Evolutionary conservation across 2,888 invertebrate species (phyloP).

Genomic region (Octonoba sinensis): DNA sequence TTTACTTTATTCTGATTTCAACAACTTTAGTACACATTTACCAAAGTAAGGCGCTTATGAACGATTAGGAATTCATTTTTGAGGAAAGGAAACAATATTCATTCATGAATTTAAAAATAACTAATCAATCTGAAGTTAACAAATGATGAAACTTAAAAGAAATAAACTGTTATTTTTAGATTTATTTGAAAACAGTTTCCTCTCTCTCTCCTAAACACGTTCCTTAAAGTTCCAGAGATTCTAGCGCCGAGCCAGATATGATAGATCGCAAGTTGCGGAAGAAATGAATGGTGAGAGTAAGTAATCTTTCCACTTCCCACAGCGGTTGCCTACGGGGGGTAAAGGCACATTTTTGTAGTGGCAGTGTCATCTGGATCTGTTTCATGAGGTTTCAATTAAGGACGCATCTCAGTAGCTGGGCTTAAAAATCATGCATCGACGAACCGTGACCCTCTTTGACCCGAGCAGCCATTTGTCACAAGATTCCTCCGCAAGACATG

Average conservation of each 20-base stretch:
- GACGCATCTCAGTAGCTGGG: conserved; percentile 47
- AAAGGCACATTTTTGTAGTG: conserved; percentile 16
- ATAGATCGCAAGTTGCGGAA: conserved; percentile 4
- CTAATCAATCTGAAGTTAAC: no score
- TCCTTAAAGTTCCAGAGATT: no score
- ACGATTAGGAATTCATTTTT: no score
- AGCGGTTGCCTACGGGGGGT: conserved; percentile 24
- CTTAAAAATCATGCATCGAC: conserved; percentile 42
- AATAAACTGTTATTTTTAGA: no score
- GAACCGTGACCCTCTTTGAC: conserved; percentile 57
- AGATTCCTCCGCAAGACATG: conserved; percentile 42
- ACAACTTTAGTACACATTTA: no score
- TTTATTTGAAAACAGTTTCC: no score
- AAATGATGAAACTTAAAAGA: no score
- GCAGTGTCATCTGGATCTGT: conserved; percentile 53
- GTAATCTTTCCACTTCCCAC: conserved; percentile 42
- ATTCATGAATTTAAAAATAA: no score
- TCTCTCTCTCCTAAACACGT: no score
- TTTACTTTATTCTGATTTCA: no score
- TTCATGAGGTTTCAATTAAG: conserved; percentile 62
- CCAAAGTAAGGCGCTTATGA: no score
- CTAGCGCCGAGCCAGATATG: not conserved
- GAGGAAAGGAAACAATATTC: no score
- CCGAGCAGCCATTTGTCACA: conserved; percentile 43
- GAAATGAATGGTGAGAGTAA: conserved; percentile 41